Evolutionary conservation across 2,113 vertebrate genomes (phyloP).

Genomic region (Syngnathus typhle): DNA sequence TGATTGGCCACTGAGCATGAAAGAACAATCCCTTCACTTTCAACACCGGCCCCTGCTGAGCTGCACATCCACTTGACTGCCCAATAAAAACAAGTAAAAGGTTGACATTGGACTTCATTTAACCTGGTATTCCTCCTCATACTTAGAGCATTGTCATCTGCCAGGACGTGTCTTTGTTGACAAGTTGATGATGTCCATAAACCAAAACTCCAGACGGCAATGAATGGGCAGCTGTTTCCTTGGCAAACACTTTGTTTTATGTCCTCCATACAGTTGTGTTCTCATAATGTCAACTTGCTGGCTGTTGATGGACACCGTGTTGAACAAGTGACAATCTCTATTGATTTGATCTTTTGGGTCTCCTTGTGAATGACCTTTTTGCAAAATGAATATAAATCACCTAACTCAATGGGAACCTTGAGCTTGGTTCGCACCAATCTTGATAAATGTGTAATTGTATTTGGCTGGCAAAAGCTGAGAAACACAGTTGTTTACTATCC

Average conservation of each 20-base stretch:
- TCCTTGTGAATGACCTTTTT: neutral
- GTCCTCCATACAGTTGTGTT: conserved; percentile 42
- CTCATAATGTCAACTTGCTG: conserved; percentile 37
- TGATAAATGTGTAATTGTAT: neutral
- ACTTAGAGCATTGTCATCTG: conserved; percentile 50
- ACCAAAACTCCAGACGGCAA: conserved; percentile 60
- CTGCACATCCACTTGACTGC: conserved; percentile 41
- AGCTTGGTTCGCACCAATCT: neutral
- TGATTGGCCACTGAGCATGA: conserved; percentile 59
- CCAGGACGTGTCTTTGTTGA: conserved; percentile 52
- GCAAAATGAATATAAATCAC: neutral
- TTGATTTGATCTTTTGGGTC: neutral
- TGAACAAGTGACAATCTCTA: neutral
- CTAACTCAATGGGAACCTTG: neutral
- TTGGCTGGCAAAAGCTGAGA: neutral
- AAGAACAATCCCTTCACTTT: conserved; percentile 42
- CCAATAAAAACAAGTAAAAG: conserved; percentile 52
- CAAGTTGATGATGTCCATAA: conserved; percentile 57
- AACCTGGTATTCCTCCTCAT: conserved; percentile 43
- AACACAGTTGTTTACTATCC: neutral
- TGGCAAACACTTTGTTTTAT: conserved; percentile 32
- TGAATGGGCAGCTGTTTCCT: conserved; percentile 58
- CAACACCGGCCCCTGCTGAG: conserved; percentile 44
- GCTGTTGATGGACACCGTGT: neutral
- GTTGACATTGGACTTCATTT: conserved; percentile 62